Conservation (phyloP, 1,140 invertebrate species). For the Meloidogyne exigua region DNA sequence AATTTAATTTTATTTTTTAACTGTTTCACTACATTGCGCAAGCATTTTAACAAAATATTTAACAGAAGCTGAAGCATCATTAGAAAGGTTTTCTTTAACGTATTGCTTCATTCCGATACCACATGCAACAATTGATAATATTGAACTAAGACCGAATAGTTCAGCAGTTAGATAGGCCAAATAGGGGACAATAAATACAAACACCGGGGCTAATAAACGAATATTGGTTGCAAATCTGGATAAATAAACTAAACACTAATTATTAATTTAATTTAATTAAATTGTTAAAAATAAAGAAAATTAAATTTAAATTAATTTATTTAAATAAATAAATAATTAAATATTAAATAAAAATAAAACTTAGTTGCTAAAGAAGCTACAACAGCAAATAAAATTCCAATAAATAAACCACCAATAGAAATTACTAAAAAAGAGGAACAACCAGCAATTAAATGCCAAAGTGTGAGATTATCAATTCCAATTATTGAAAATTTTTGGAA, state of each 20-base stretch:
- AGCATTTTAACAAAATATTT: slow-evolving; percentile 99
- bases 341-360: slow-evolving; percentile 6
- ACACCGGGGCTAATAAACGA: slow-evolving; percentile 29
- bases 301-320: too few relatives aligned
- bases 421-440: slow-evolving; percentile 89
- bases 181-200: slow-evolving; percentile 47
- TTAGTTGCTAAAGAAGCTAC: slow-evolving; percentile 73
- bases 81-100: slow-evolving; percentile 92
- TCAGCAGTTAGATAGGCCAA: slow-evolving; percentile 47
- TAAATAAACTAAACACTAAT: not conserved
- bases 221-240: slow-evolving; percentile 30
- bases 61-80: slow-evolving; percentile 93
- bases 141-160: slow-evolving; percentile 49
- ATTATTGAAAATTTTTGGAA: slow-evolving; percentile 79
- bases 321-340: not conserved
- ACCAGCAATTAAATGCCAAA: slow-evolving; percentile 75
- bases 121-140: slow-evolving; percentile 80
- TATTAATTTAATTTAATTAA: too few relatives aligned
- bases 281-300: too few relatives aligned
- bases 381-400: slow-evolving; percentile 92
- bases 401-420: slow-evolving; percentile 84
- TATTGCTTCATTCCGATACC: slow-evolving; percentile 99
- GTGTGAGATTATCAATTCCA: slow-evolving; percentile 48
- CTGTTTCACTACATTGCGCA: slow-evolving; percentile 75
- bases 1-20: slow-evolving; percentile 63